Evolutionary conservation across 2,113 vertebrate species (phyloP).

Genomic region (Cryptomyrus ogoouensis): DNA sequence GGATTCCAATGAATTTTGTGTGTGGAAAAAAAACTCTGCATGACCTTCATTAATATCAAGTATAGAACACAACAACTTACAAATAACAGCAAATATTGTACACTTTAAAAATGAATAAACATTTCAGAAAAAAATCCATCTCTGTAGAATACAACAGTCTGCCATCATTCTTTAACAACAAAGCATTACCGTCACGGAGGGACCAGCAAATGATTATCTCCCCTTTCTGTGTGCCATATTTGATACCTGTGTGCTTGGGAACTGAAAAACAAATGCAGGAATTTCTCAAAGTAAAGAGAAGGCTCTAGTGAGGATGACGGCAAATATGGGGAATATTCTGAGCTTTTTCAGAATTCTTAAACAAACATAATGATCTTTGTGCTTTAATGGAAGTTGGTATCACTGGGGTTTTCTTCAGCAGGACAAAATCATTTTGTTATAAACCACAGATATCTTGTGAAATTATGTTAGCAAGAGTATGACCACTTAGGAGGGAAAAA

Average conservation of each 20-base stretch:
- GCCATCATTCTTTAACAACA: not conserved
- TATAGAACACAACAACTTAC: slow-evolving; percentile 29
- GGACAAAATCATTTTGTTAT: slow-evolving; percentile 20
- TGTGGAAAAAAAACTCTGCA: slow-evolving; percentile 56
- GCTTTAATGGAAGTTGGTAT: slow-evolving; percentile 34
- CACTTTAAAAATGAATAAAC: slow-evolving; percentile 3
- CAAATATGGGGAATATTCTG: not conserved
- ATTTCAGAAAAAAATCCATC: not conserved
- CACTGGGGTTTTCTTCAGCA: slow-evolving; percentile 41
- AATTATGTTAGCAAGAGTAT: slow-evolving; percentile 30
- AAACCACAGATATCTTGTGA: slow-evolving; percentile 37
- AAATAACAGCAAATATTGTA: slow-evolving; percentile 49
- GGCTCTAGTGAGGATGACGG: not conserved
- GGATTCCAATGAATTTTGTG: slow-evolving; percentile 47
- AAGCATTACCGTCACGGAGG: not conserved
- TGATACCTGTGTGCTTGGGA: not conserved
- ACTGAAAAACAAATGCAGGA: slow-evolving; percentile 28
- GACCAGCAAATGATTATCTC: not conserved
- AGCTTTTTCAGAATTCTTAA: slow-evolving; percentile 15
- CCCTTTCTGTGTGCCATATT: not conserved
- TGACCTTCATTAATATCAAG: slow-evolving; percentile 46
- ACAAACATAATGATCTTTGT: slow-evolving; percentile 40
- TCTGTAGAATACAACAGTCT: not conserved
- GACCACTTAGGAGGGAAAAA: slow-evolving; percentile 20
- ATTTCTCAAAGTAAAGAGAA: slow-evolving; percentile 21